Evolutionary conservation across 2,113 vertebrate genomes (phyloP).

Genomic region (Glareola pratincola): DNA sequence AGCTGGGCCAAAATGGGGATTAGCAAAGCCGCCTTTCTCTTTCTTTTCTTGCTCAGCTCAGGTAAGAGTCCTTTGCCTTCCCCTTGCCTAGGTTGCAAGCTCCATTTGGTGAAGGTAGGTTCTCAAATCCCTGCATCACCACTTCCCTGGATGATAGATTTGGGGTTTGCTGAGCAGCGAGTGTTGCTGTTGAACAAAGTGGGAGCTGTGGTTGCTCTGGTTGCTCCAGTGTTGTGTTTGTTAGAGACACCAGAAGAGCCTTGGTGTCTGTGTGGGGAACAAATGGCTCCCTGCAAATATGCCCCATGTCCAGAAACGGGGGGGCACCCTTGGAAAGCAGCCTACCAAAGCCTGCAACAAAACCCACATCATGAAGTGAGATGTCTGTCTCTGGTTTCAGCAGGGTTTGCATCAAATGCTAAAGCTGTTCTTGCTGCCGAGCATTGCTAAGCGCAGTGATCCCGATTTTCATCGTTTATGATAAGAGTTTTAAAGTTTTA

Average conservation of each 20-base stretch:
- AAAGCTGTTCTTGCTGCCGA: background rate
- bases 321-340: background rate
- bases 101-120: background rate
- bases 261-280: background rate
- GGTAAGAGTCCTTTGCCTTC: slow-evolving; percentile 68
- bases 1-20: slow-evolving; percentile 63
- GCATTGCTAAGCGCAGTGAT: background rate
- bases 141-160: background rate
- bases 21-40: slow-evolving; percentile 52
- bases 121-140: background rate
- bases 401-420: background rate
- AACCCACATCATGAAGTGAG: background rate
- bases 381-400: background rate
- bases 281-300: background rate
- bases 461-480: background rate
- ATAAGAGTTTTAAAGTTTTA: background rate
- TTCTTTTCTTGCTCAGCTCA: slow-evolving; percentile 69
- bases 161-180: background rate
- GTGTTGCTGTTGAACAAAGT: background rate
- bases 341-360: background rate
- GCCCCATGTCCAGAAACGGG: background rate
- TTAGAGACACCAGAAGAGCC: background rate
- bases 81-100: background rate
- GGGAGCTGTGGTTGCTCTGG: background rate
- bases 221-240: background rate